phyloP scores from a whole-genome alignment of 2,888 invertebrate genomes.

The Drosophila mercatorum region DNA sequence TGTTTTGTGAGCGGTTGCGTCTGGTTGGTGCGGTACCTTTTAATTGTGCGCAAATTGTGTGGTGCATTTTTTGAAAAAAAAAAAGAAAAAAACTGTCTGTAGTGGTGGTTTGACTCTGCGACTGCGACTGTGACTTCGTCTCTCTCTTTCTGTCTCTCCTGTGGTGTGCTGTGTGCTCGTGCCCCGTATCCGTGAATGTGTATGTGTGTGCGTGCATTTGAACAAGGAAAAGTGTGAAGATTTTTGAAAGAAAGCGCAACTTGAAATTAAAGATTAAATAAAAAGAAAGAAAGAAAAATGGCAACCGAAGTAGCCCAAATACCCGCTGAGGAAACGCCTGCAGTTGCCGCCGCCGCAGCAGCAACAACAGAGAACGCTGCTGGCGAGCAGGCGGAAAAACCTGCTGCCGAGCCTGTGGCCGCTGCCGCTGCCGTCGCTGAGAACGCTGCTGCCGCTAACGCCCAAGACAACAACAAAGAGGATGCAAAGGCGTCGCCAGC shows the following conservation, averaged over 20 bases:
- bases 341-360: conserved; percentile 82
- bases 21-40: conserved; percentile 60
- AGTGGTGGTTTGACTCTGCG: conserved; percentile 64
- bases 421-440: conserved; percentile 55
- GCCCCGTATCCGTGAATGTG: conserved; percentile 52
- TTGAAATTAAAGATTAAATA: conserved; percentile 40
- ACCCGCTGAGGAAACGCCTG: conserved; percentile 85
- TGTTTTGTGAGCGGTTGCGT: conserved; percentile 72
- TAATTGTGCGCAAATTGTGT: conserved; percentile 57
- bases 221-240: conserved; percentile 78
- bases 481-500: conserved; percentile 85
- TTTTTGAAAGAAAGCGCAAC: conserved; percentile 64
- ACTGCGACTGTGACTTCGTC: conserved; percentile 52
- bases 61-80: conserved; percentile 67
- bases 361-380: conserved; percentile 80
- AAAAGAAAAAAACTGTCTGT: conserved; percentile 53
- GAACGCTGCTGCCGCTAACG: conserved; percentile 75
- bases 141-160: conserved; percentile 50
- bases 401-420: conserved; percentile 83
- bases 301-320: conserved; percentile 89
- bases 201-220: conserved; percentile 70
- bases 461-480: conserved; percentile 84
- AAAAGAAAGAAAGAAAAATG: conserved; percentile 85
- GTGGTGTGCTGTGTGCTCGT: conserved; percentile 48
- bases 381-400: conserved; percentile 63